Base-by-base conservation (phyloP, 2,113 vertebrate species). In the Neofelis nebulosa region DNA sequence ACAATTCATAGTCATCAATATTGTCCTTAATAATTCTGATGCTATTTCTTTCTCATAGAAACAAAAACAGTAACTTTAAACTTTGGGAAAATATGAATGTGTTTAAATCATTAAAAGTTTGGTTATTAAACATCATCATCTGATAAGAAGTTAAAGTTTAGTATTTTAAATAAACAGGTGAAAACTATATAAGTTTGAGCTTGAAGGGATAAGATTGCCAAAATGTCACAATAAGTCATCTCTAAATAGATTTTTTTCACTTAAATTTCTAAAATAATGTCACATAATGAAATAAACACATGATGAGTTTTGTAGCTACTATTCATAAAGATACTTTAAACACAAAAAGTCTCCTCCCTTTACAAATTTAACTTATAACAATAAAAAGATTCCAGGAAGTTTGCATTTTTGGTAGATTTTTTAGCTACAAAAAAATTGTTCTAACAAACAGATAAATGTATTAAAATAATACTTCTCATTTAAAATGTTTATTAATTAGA, bases 51-150 rank as follows among this genome's bases (percentile, higher is more conserved):
- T 85, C 38, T 7, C 52, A 85, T 5, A 71, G 31, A 38, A 88
- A 93, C 57, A 92, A 89, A 96, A 87, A 19, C 31, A 73, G 4
- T 66, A 86, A 38, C 83, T 96, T 94, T 57, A 84, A 95, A 61
- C 4, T 84, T 57, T 38, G 61, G 7, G 33, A n/a, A 80, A 90
- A 92, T 65, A 95, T 71, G 55, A 94, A 71, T 86, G 12, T 27
- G 9, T 31, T 81, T 84, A 91, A 92, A 73, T 52, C 94, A 95
- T 74, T 92, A 76, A 97, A 50, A 1, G 21, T 93, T 94, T 88
- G 38, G 4, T 93, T 91, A 95, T 18, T 80, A 94, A 80, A 48
- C 13, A 87, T 68, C 13, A 92, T 81, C 36, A 83, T 82, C 19
- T 45, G 5, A 19, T 61, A 86, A 84, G n/a, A 89, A 78, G n/a